Evolutionary conservation across 1,140 invertebrate genomes (phyloP).

Genomic region (Oncopeltus fasciatus): DNA sequence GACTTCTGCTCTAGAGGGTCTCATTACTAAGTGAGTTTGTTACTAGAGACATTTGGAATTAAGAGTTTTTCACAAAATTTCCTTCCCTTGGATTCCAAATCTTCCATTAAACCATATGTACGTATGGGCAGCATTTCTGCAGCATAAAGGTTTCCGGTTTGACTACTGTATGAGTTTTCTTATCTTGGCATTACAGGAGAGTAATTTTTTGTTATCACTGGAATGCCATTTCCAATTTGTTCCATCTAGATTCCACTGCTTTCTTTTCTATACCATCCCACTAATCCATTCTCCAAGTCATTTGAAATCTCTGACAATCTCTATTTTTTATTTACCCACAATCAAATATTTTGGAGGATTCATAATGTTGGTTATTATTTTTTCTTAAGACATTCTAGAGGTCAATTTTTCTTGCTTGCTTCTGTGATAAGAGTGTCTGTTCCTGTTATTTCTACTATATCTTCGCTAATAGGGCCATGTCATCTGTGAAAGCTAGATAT

Average conservation of each 20-base stretch:
- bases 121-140: background rate
- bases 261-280: no score
- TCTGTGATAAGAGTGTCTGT: background rate
- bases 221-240: no score
- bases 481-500: background rate
- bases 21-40: background rate
- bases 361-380: no score
- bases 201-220: background rate
- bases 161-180: background rate
- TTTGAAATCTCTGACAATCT: no score
- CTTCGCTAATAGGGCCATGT: background rate
- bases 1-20: background rate
- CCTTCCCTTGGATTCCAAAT: background rate
- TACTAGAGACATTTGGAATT: background rate
- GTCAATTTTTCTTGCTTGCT: no score
- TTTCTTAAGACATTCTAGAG: no score
- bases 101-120: background rate
- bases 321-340: no score
- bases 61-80: no score
- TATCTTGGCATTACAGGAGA: background rate
- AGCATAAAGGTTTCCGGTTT: background rate
- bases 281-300: no score
- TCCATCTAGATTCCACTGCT: no score
- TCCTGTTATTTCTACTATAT: background rate
- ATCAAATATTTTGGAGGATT: no score